phyloP scores from a whole-genome alignment of 2,888 invertebrate species.

The Andrena trimmerana region DNA sequence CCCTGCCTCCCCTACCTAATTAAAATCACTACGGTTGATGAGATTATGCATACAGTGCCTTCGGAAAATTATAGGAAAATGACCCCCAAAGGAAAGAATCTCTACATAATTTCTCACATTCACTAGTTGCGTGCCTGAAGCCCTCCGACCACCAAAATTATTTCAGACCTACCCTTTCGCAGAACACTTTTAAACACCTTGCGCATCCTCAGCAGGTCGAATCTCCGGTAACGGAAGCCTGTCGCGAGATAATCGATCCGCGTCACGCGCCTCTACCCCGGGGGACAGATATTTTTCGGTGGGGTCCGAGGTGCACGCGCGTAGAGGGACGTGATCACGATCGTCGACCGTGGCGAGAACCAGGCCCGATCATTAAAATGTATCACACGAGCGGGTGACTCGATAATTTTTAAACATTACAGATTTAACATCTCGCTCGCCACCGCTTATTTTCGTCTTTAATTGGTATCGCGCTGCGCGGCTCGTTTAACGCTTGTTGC shows the following conservation, averaged over 20 bases:
- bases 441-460: constrained; percentile 56
- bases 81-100: no score
- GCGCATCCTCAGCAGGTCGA: background rate
- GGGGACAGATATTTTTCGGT: background rate
- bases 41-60: no score
- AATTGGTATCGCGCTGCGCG: constrained; percentile 61
- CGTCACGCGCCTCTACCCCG: constrained; percentile 23
- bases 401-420: constrained; percentile 19
- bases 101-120: no score
- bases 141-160: background rate
- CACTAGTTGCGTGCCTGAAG: background rate
- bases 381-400: constrained; percentile 33
- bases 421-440: constrained; percentile 10
- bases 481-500: constrained; percentile 59
- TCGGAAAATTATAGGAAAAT: no score
- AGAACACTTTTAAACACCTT: background rate
- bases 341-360: background rate
- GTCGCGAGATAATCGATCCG: constrained; percentile 28
- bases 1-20: no score
- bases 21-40: no score
- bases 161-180: background rate
- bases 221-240: background rate
- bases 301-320: background rate
- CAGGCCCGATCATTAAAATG: constrained; percentile 37
- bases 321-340: background rate